Conservation (phyloP, 1,140 invertebrate species). For the Nylanderia fulva region DNA sequence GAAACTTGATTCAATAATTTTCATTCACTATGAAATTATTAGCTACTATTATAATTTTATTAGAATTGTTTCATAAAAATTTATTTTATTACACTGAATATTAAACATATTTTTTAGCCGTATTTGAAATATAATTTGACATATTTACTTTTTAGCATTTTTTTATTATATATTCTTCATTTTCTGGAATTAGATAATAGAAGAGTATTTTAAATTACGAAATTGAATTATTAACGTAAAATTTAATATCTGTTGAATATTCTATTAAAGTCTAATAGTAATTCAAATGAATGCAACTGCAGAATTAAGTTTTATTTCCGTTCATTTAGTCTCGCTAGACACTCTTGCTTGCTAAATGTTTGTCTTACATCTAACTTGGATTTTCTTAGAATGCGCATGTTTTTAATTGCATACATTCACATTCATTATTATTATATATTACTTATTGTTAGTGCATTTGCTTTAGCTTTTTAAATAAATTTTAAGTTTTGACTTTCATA, state of each 20-base stretch:
- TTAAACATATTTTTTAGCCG: background rate
- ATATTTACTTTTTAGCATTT: background rate
- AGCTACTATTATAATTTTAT: background rate
- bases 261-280: background rate
- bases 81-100: background rate
- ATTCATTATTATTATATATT: background rate
- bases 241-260: constrained; percentile 3
- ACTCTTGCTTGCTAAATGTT: background rate
- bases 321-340: background rate
- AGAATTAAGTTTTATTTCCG: background rate
- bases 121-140: background rate
- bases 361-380: background rate
- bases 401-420: background rate
- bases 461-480: background rate
- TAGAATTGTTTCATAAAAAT: background rate
- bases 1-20: too few relatives aligned
- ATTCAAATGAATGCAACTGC: background rate
- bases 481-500: background rate
- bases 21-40: too few relatives aligned
- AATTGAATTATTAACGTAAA: background rate
- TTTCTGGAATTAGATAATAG: background rate
- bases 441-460: too few relatives aligned
- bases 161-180: background rate
- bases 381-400: background rate
- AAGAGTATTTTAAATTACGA: background rate